phyloP scores from a whole-genome alignment of 2,888 invertebrate species.

The Cheilosia grossa region DNA sequence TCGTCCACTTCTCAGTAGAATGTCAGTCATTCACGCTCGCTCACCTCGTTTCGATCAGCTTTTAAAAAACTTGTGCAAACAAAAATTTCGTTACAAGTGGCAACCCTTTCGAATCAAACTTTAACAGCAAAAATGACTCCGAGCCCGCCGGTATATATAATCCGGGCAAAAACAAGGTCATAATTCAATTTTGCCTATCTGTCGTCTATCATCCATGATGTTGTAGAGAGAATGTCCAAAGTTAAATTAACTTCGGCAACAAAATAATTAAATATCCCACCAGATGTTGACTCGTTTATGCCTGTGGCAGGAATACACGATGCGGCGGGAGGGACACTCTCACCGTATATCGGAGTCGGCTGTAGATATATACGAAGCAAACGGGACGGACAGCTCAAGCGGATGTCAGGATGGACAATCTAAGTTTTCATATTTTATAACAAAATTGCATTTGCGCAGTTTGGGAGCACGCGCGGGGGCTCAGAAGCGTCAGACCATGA shows the following conservation, averaged over 20 bases:
- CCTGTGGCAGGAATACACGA: slow-evolving; percentile 52
- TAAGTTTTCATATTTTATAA: slow-evolving; percentile 71
- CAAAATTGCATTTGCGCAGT: slow-evolving; percentile 50
- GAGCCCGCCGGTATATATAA: slow-evolving; percentile 37
- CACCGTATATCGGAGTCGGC: slow-evolving; percentile 34
- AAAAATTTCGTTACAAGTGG: too few relatives aligned
- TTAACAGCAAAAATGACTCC: slow-evolving; percentile 6
- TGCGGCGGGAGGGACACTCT: background rate
- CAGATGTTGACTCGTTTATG: slow-evolving; percentile 73
- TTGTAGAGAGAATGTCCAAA: slow-evolving; percentile 69
- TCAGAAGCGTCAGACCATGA: slow-evolving; percentile 21
- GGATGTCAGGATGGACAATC: slow-evolving; percentile 46
- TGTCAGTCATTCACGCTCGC: too few relatives aligned
- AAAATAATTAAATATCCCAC: slow-evolving; percentile 75
- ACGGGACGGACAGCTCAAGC: slow-evolving; percentile 14
- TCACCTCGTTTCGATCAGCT: too few relatives aligned
- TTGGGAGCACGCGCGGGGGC: background rate
- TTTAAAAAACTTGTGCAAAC: too few relatives aligned
- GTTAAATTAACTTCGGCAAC: slow-evolving; percentile 74
- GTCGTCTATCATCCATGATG: slow-evolving; percentile 70
- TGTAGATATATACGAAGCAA: background rate
- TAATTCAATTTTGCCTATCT: slow-evolving; percentile 73
- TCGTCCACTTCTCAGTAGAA: too few relatives aligned
- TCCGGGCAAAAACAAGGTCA: slow-evolving; percentile 68
- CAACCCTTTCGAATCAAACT: slow-evolving; percentile 33